These are phyloP conservation scores for Chydorus sphaericus DNA, from an alignment of 2,888 invertebrate species.

Conservation along the genomic window DNA sequence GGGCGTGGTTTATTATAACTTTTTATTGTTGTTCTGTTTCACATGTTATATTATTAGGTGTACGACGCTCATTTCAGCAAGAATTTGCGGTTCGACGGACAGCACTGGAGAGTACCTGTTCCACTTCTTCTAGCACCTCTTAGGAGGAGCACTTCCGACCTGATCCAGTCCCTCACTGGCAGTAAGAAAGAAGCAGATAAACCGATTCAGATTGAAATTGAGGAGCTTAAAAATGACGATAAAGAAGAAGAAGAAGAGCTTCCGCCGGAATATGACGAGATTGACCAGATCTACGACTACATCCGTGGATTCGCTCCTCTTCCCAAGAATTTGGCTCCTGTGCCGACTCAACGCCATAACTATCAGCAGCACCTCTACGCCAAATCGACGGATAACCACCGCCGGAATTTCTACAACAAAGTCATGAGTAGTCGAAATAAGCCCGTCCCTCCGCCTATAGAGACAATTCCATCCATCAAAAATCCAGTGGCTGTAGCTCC, in stretches of 20 bases:
- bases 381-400: background rate
- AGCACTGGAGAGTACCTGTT: conserved; percentile 22
- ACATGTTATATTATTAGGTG: no score
- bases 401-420: conserved; percentile 2
- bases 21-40: no score
- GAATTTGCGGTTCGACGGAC: conserved; percentile 21
- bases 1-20: no score
- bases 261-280: conserved; percentile 76
- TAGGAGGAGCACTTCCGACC: conserved; percentile 8
- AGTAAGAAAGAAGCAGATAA: background rate
- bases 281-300: conserved; percentile 92
- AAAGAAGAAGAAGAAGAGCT: background rate
- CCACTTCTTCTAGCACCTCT: conserved; percentile 19
- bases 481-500: conserved; percentile 14
- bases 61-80: conserved; percentile 14
- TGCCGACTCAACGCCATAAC: background rate
- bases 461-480: conserved; percentile 16
- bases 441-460: conserved; percentile 27
- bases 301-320: conserved; percentile 82
- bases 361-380: background rate
- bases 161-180: conserved; percentile 19
- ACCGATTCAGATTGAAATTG: conserved; percentile 12
- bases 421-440: background rate
- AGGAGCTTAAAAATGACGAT: conserved; percentile 13
- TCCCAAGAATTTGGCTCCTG: conserved; percentile 32